Conservation (phyloP, 2,888 invertebrate species). For the Caenorhabditis afra region DNA sequence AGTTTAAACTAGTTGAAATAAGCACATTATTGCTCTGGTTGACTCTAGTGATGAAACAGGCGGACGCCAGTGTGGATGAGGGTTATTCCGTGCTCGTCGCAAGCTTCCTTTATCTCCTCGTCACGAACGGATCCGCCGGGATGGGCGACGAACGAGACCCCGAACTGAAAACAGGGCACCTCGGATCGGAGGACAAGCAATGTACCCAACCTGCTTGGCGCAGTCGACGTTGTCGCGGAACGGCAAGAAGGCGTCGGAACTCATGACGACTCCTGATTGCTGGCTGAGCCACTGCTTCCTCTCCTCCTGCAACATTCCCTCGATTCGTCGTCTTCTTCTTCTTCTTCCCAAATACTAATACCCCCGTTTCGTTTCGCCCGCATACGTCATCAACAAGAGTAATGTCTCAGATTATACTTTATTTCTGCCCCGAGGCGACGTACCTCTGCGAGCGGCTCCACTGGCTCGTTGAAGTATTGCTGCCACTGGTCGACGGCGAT, state of each 20-base stretch:
- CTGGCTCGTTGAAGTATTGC: slow-evolving; percentile 77
- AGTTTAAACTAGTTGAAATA: background rate
- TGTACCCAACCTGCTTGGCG: slow-evolving; percentile 72
- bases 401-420: slow-evolving; percentile 34
- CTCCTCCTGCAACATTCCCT: slow-evolving; percentile 79
- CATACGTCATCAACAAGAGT: slow-evolving; percentile 36
- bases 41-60: slow-evolving; percentile 86
- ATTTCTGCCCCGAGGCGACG: slow-evolving; percentile 20
- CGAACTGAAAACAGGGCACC: slow-evolving; percentile 87
- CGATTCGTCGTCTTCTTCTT: background rate
- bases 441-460: slow-evolving; percentile 78
- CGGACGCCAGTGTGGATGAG: slow-evolving; percentile 92
- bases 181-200: background rate
- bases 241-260: slow-evolving; percentile 98
- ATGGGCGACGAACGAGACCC: slow-evolving; percentile 93
- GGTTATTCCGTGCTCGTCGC: slow-evolving; percentile 91
- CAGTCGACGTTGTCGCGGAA: slow-evolving; percentile 95
- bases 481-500: slow-evolving; percentile 74
- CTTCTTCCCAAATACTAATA: slow-evolving; percentile 26
- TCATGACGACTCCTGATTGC: slow-evolving; percentile 87
- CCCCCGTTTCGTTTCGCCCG: slow-evolving; percentile 1
- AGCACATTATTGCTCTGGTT: slow-evolving; percentile 23
- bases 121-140: slow-evolving; percentile 96
- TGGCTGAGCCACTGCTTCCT: slow-evolving; percentile 82
- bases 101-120: slow-evolving; percentile 90